Conservation (phyloP, 2,113 vertebrate species). For the Lagopus leucura region DNA sequence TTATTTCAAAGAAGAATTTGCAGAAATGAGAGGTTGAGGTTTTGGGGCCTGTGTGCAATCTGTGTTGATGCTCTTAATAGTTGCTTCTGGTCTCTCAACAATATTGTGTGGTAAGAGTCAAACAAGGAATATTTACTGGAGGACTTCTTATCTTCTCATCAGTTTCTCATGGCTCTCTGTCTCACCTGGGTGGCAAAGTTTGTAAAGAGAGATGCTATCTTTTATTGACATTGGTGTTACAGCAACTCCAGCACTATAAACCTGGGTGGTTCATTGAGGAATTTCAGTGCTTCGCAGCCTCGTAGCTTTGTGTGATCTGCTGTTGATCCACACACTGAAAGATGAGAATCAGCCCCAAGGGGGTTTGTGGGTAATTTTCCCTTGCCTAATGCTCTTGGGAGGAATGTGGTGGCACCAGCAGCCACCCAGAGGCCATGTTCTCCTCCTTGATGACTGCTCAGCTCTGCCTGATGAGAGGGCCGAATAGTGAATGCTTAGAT, state of each 20-base stretch:
- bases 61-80: background rate
- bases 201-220: slow-evolving; percentile 47
- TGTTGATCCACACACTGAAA: background rate
- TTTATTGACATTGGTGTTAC: slow-evolving; percentile 9
- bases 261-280: slow-evolving; percentile 58
- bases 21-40: background rate
- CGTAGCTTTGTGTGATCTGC: background rate
- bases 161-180: slow-evolving; percentile 46
- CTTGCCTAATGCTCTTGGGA: background rate
- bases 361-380: background rate
- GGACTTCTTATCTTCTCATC: slow-evolving; percentile 43
- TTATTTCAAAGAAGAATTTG: background rate
- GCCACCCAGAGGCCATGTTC: background rate
- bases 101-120: slow-evolving; percentile 3
- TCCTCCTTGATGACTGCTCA: background rate
- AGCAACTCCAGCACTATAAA: slow-evolving; percentile 24
- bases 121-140: slow-evolving; percentile 15
- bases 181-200: slow-evolving; percentile 58
- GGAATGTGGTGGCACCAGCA: slow-evolving; percentile 21
- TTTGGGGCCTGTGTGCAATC: rapidly evolving
- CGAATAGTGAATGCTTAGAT: background rate
- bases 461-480: background rate
- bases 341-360: slow-evolving; percentile 39
- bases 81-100: background rate
- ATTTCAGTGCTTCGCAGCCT: background rate